These are phyloP conservation scores for Hippocampus kuda DNA, from an alignment of 2,797 vertebrate genomes.

Conservation along the genomic window DNA sequence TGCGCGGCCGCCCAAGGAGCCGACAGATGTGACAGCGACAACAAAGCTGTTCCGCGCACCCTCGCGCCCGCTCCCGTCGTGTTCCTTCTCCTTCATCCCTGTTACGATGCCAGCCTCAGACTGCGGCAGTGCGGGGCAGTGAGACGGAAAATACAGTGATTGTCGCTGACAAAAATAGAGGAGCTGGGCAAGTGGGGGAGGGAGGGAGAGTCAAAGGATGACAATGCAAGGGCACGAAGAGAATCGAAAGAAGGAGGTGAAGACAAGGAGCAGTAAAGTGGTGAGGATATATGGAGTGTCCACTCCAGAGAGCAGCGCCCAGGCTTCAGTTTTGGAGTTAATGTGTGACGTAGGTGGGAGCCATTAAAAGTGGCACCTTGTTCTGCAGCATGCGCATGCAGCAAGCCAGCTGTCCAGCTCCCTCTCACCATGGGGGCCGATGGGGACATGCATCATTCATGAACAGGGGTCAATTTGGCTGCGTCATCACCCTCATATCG, in stretches of 20 bases:
- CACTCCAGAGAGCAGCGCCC: conserved; percentile 22
- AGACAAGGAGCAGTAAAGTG: not conserved
- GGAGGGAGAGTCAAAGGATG: conserved; percentile 11
- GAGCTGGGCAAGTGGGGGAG: conserved; percentile 30
- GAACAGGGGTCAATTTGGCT: conserved; percentile 55
- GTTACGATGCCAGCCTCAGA: conserved; percentile 32
- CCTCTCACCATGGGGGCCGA: conserved; percentile 44
- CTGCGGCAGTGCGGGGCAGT: conserved; percentile 62
- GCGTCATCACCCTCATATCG: conserved; percentile 47
- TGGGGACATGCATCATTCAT: conserved; percentile 64
- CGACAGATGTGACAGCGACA: conserved; percentile 52
- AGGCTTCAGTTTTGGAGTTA: not conserved
- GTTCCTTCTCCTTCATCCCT: conserved; percentile 7
- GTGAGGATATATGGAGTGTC: conserved; percentile 21
- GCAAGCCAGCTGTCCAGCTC: conserved; percentile 51
- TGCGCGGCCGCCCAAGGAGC: conserved; percentile 28
- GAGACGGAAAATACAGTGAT: conserved; percentile 68
- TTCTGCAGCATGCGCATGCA: conserved; percentile 65
- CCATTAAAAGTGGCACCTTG: conserved; percentile 48
- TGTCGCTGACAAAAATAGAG: conserved; percentile 66
- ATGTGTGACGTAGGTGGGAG: conserved; percentile 1
- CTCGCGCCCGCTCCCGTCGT: conserved; percentile 22
- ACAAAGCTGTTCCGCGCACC: conserved; percentile 39
- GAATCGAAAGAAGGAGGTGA: not conserved
- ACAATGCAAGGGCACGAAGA: conserved; percentile 9